These are phyloP conservation scores for Rhynchotus rufescens DNA, from an alignment of 2,797 vertebrate genomes.

Conservation along the genomic window DNA sequence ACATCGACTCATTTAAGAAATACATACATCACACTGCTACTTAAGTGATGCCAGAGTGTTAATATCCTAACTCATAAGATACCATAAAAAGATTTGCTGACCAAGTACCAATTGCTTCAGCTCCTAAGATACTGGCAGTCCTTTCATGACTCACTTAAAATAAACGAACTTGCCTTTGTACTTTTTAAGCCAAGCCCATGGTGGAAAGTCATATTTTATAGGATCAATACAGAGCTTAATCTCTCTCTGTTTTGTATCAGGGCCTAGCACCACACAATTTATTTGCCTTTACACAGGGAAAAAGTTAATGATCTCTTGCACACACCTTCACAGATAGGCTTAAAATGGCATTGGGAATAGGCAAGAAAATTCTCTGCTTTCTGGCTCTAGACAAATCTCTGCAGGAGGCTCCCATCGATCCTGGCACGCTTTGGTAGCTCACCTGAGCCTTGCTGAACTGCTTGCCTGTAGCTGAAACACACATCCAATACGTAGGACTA, in stretches of 20 bases:
- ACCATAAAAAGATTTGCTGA: constrained; percentile 37
- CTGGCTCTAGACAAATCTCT: neutral
- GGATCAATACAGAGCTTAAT: neutral
- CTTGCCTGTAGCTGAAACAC: neutral
- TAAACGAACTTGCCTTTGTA: constrained; percentile 32
- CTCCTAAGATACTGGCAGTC: constrained; percentile 27
- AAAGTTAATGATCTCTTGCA: neutral
- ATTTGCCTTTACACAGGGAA: neutral
- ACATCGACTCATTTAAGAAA: neutral
- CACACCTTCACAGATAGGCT: neutral
- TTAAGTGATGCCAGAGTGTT: neutral
- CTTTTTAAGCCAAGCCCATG: neutral
- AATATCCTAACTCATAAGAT: neutral
- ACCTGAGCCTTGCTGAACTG: neutral
- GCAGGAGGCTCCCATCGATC: neutral
- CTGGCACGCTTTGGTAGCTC: neutral
- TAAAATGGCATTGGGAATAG: neutral
- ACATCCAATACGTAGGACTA: neutral
- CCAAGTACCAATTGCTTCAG: constrained; percentile 1
- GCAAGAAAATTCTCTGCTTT: neutral
- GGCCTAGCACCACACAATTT: neutral
- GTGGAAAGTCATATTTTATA: constrained; percentile 18
- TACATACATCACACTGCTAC: neutral
- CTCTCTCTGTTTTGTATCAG: neutral
- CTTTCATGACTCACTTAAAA: constrained; percentile 33